phyloP scores from a whole-genome alignment of 2,113 vertebrate genomes.

The Pangasianodon hypophthalmus region DNA sequence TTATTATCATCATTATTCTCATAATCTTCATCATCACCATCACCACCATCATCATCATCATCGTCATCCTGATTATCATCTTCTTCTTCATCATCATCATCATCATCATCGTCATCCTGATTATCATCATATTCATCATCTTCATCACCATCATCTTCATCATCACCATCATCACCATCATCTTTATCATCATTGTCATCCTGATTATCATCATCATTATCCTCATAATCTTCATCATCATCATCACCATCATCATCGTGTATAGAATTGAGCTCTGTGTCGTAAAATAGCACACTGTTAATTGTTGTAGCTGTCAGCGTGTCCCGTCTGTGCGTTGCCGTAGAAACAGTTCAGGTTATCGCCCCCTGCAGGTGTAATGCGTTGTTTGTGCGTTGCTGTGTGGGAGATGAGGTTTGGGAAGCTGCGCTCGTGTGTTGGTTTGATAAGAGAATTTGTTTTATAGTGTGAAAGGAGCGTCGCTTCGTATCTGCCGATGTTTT shows the following conservation, averaged over 20 bases:
- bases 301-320: not conserved
- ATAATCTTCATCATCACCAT: not conserved
- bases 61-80: too few species aligned
- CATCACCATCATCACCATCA: not conserved
- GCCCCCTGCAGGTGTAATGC: not conserved
- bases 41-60: not conserved
- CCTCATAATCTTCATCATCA: not conserved
- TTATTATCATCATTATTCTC: not conserved
- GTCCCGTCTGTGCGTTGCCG: not conserved
- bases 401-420: not conserved
- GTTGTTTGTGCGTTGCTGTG: not conserved
- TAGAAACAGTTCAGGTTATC: not conserved
- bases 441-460: not conserved
- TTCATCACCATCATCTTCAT: not conserved
- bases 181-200: not conserved
- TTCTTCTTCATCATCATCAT: too few species aligned
- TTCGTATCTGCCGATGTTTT: not conserved
- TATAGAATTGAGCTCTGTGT: not conserved
- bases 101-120: too few species aligned
- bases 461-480: not conserved
- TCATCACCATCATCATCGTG: not conserved
- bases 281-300: not conserved
- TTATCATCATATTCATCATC: too few species aligned
- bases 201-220: not conserved
- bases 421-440: not conserved